These are phyloP conservation scores for Enteromius argenteus DNA, from an alignment of 2,797 vertebrate genomes.

Conservation along the genomic window DNA sequence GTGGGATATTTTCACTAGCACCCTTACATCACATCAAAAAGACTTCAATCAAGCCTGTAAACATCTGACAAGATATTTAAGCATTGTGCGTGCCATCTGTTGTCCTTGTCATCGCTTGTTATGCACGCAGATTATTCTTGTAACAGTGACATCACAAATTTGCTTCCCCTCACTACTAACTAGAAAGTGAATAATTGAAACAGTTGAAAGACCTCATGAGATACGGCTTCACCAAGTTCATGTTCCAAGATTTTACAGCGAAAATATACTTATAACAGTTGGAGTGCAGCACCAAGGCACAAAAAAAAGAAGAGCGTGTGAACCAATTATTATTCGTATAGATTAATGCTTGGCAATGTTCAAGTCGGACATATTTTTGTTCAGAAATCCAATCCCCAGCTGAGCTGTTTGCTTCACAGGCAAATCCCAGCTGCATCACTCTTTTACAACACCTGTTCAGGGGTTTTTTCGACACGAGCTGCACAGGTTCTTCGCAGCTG, in stretches of 20 bases:
- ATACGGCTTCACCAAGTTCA: constrained; percentile 1
- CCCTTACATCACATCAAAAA: constrained; percentile 17
- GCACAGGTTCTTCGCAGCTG: constrained; percentile 64
- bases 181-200: constrained; percentile 11
- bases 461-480: constrained; percentile 67
- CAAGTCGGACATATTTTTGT: constrained; percentile 68
- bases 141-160: background rate
- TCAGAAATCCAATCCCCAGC: constrained; percentile 67
- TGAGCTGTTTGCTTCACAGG: constrained; percentile 73
- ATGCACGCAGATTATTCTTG: constrained; percentile 12
- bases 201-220: background rate
- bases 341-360: constrained; percentile 66
- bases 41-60: constrained; percentile 36
- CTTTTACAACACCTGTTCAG: constrained; percentile 77
- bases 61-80: constrained; percentile 29
- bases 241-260: constrained; percentile 34
- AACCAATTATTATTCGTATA: constrained; percentile 60
- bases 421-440: constrained; percentile 75
- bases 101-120: constrained; percentile 12
- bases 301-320: constrained; percentile 38
- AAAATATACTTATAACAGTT: constrained; percentile 23
- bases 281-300: constrained; percentile 10
- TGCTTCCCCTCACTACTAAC: background rate
- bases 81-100: constrained; percentile 23
- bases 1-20: constrained; percentile 7